Evolutionary conservation across 2,113 vertebrate species (phyloP), one percentile per base, ranked within the genome.

Genomic region (Phycodurus eques): DNA sequence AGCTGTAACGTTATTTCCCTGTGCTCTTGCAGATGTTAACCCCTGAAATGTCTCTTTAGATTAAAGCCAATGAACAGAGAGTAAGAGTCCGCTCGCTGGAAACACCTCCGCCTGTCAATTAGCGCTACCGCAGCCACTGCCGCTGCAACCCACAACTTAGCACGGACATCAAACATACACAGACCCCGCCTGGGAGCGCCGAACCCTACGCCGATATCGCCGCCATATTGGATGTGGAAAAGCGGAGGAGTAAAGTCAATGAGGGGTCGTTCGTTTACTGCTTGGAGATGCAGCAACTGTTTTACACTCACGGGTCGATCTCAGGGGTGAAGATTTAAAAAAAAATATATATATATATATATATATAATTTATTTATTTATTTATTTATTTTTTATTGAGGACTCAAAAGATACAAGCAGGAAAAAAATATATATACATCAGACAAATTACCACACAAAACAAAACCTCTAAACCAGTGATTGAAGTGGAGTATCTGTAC

Each of bases 1-100:
- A 96, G 94, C 95, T 96, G 94, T 98, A 98, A 96, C 96, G 90
- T 95, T 96, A 97, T 98, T 97, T 95, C 95, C 88, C 90, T 98
- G 97, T 99, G 95, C 98, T 96, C 95, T 98, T 99, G 94, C 97
- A 98, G 95, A 98, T 99, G 96, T 96, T 99, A 98, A 99, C 97
- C 95, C 96, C 95, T 99, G 97, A 97, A 97, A 98, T 99, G 97
- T 99, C 96, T 99, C 95, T 98, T 98, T 99, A 99, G 99, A 99
- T 96, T 96, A 91, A 92, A 90, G 74, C 89, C 89, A 89, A 91
- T 91, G 89, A 90, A 92, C 88, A 92, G 90, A 92, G 87, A 91
- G 89, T 90, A 91, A 91, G 83, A 90, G 90, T 91, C 90, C 80
- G 88, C 90, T 92, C 89, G 81, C 85, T 83, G 84, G 84, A 80